Evolutionary conservation across 2,888 invertebrate species (phyloP).

Genomic region (Drosophila neotestacea): DNA sequence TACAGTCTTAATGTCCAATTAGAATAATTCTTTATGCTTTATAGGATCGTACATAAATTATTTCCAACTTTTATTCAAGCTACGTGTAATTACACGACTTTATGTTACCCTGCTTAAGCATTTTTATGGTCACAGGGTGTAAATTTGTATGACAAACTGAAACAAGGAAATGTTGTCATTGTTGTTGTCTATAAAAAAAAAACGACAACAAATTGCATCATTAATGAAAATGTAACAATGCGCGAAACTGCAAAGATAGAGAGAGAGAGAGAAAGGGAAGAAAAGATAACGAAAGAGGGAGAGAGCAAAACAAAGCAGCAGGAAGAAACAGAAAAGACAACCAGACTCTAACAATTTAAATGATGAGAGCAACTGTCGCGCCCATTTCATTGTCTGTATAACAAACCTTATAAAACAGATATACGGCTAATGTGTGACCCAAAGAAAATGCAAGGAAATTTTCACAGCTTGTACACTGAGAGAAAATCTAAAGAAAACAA

Average conservation of each 20-base stretch:
- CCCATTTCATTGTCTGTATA: constrained; percentile 34
- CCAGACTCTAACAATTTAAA: constrained; percentile 20
- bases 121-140: constrained; percentile 2
- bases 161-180: constrained; percentile 57
- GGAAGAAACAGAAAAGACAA: background rate
- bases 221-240: constrained; percentile 58
- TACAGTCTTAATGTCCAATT: no score
- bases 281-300: background rate
- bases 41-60: no score
- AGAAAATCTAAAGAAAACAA: background rate
- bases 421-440: background rate
- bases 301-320: background rate
- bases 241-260: constrained; percentile 11
- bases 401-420: background rate
- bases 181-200: constrained; percentile 47
- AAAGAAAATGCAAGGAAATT: constrained; percentile 6
- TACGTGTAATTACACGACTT: no score
- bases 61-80: no score
- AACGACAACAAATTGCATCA: constrained; percentile 64
- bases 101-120: background rate
- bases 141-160: background rate
- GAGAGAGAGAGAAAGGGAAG: background rate
- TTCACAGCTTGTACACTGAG: constrained; percentile 1
- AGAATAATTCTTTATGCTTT: no score
- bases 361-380: constrained; percentile 40